Evolutionary conservation across 2,113 vertebrate genomes (phyloP), one percentile per base, ranked within the genome.

Genomic region (Corythaeola cristata): DNA sequence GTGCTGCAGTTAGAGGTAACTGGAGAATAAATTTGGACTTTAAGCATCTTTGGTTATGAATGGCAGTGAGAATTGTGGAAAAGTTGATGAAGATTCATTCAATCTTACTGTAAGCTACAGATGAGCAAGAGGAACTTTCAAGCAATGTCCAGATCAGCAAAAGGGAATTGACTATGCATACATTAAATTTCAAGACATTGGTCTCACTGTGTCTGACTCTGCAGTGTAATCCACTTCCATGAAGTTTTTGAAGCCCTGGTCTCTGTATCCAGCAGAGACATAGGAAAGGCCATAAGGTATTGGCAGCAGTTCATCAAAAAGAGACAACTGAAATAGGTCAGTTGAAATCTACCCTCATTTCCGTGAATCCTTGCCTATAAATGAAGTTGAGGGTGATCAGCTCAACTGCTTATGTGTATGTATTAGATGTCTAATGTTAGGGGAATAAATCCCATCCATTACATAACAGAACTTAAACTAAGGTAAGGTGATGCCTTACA

Each of bases 31-130:
- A 22, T 81, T 1, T 49, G 37, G 33, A 23, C 20, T 89, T 85
- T 5, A 64, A 76, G 62, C 6, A 53, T 13, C 41, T 89, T 28
- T 83, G 30, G 52, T 37, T 64, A 37, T 37, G 52, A 78, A 76
- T 0, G 4, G 32, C 0, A 0, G 28, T 68, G 26, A 13, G 77
- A 58, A 84, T 4, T 81, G 20, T 33, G 20, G 33, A 77, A 77
- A 69, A 39, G 33, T 2, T 58, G 18, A 72, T 41, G 21, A 56
- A 71, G 20, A 66, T 6, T 10, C 47, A 62, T 44, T 55, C 11
- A 30, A 56, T n/a, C 9, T 58, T 69, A 73, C 5, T 82, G 19
- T 5, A 82, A 75, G 23, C 8, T 58, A 56, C 16, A 63, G 67
- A 47, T 32, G 28, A 64, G 75, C 33, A 89, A 77, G 55, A 63